Evolutionary conservation across 2,888 invertebrate species (phyloP).

Genomic region (Agriopis aurantiaria): DNA sequence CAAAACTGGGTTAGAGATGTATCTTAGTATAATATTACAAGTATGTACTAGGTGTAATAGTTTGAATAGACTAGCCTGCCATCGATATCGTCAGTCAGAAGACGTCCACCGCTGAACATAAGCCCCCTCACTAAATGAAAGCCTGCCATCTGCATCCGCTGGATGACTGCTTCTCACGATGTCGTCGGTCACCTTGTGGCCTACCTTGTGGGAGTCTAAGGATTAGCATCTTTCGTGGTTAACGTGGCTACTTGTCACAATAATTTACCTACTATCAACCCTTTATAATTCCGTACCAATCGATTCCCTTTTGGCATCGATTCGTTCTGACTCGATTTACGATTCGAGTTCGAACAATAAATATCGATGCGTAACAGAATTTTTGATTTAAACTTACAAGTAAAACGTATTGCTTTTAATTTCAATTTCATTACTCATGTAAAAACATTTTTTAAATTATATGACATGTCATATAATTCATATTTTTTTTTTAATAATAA

Average conservation of each 20-base stretch:
- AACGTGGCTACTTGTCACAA: background rate
- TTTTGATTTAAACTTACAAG: conserved; percentile 54
- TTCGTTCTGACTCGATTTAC: conserved; percentile 73
- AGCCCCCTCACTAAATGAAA: too few relatives aligned
- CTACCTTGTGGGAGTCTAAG: too few relatives aligned
- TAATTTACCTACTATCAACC: conserved; percentile 1
- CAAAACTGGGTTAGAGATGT: background rate
- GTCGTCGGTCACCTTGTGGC: too few relatives aligned
- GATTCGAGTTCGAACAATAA: conserved; percentile 62
- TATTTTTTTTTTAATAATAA: too few relatives aligned
- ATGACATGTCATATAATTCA: too few relatives aligned
- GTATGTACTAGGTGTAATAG: background rate
- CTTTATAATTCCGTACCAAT: conserved; percentile 43
- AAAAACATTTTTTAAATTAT: conserved; percentile 12
- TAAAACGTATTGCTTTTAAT: conserved; percentile 36
- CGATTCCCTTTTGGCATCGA: conserved; percentile 66
- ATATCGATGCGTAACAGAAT: conserved; percentile 48
- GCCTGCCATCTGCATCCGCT: too few relatives aligned
- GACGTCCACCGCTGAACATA: too few relatives aligned
- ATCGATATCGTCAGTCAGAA: too few relatives aligned
- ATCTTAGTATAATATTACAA: background rate
- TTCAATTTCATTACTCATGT: conserved; percentile 36
- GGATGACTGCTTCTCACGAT: too few relatives aligned
- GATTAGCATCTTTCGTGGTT: too few relatives aligned
- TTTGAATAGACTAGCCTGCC: background rate